These are phyloP conservation scores for Brachionus paranguensis DNA, from an alignment of 1,140 invertebrate genomes.

Conservation along the genomic window DNA sequence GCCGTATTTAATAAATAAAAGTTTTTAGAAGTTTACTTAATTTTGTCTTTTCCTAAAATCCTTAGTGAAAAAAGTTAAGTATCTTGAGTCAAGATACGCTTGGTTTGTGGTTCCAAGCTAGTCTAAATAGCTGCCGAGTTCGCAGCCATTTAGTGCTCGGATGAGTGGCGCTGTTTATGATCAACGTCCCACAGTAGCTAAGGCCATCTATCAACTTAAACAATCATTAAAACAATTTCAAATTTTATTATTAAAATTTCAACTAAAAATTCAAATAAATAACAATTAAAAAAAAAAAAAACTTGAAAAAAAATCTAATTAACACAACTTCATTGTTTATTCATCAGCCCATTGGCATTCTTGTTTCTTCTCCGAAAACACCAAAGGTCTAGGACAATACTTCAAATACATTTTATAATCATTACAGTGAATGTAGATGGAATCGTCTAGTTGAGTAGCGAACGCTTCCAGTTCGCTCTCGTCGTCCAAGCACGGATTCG, in stretches of 20 bases:
- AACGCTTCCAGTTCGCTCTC: not conserved
- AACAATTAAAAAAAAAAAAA: not conserved
- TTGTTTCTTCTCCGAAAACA: conserved; percentile 8
- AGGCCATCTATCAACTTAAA: no score
- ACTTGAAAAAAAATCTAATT: not conserved
- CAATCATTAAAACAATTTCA: not conserved
- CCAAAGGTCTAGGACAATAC: conserved; percentile 16
- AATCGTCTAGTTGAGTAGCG: not conserved
- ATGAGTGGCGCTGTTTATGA: no score
- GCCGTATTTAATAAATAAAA: not conserved
- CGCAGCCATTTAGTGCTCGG: no score
- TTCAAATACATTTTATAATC: conserved; percentile 8
- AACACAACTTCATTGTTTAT: not conserved
- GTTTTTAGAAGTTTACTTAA: not conserved
- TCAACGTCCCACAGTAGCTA: no score
- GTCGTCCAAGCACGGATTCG: conserved; percentile 13
- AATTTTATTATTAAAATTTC: not conserved
- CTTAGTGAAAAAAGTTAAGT: not conserved
- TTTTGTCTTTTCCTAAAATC: not conserved
- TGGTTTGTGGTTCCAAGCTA: no score
- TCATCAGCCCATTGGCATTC: conserved; percentile 12
- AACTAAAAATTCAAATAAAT: not conserved
- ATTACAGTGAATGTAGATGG: conserved; percentile 29
- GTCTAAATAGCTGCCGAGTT: no score
- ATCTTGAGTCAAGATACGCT: no score